Evolutionary conservation across 1,140 invertebrate species (phyloP).

Genomic region (Pseudachorutes palmiensis): DNA sequence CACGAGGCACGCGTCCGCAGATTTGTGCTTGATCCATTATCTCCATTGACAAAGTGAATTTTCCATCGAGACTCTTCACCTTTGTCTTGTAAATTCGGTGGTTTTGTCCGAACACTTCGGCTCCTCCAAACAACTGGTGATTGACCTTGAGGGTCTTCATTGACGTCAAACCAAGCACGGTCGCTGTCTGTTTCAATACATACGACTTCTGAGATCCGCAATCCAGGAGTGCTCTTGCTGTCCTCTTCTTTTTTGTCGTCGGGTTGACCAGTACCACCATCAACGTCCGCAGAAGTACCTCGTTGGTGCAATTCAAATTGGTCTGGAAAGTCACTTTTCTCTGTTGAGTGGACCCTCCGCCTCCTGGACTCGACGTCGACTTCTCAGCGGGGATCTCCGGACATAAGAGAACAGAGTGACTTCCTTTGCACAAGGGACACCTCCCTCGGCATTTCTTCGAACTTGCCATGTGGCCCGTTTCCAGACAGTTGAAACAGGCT

Average conservation of each 20-base stretch:
- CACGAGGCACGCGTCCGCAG: not conserved
- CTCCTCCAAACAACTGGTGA: conserved; percentile 10
- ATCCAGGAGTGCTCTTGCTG: conserved; percentile 6
- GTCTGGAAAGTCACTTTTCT: not conserved
- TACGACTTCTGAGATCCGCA: conserved; percentile 8
- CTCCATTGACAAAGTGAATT: not conserved
- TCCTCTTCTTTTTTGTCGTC: not conserved
- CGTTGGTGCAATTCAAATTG: not conserved
- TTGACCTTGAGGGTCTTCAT: not conserved
- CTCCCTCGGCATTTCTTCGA: not conserved
- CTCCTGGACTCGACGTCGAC: not conserved
- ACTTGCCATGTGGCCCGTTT: not conserved
- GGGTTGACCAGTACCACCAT: not conserved
- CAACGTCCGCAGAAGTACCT: not conserved
- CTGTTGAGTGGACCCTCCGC: not conserved
- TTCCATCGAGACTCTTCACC: not conserved
- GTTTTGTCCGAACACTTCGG: not conserved
- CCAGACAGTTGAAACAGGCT: conserved; percentile 14
- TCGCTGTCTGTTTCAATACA: not conserved
- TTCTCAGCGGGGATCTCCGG: not conserved
- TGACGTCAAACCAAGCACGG: not conserved
- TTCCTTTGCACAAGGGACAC: conserved; percentile 11
- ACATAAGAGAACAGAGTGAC: conserved; percentile 9
- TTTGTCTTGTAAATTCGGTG: not conserved
- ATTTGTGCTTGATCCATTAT: not conserved